These are phyloP conservation scores for Tenebrosternarchus preto DNA, from an alignment of 2,113 vertebrate species.

Conservation along the genomic window DNA sequence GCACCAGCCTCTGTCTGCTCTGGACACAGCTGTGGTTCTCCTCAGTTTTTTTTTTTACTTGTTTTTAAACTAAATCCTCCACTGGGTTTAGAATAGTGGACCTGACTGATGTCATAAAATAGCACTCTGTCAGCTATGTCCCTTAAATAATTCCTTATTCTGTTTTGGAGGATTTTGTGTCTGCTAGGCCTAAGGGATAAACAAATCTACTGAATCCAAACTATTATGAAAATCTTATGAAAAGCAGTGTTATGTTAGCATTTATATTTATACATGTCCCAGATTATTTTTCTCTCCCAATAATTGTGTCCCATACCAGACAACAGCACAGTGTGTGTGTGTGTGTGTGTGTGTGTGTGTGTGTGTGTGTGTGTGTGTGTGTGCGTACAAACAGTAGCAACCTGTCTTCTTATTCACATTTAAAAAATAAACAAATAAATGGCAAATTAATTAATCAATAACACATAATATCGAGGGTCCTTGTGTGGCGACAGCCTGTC, in stretches of 20 bases:
- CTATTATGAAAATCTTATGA: constrained; percentile 44
- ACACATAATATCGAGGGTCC: not conserved
- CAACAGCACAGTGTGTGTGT: not conserved
- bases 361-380: too few species aligned
- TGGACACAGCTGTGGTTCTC: not conserved
- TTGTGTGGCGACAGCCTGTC: not conserved
- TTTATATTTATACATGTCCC: constrained; percentile 19
- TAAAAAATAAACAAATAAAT: not conserved
- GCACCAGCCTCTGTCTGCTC: not conserved
- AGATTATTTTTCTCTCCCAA: constrained; percentile 32
- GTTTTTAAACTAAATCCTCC: not conserved
- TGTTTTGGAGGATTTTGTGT: constrained; percentile 33
- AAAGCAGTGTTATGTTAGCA: constrained; percentile 18
- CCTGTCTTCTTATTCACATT: not conserved
- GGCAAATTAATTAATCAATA: not conserved
- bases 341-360: too few species aligned
- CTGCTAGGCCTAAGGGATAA: constrained; percentile 31
- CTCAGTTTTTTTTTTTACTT: not conserved
- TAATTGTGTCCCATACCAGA: constrained; percentile 13
- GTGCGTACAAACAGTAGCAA: not conserved
- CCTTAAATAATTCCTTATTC: constrained; percentile 28
- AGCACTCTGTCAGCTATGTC: constrained; percentile 14
- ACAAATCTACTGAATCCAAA: constrained; percentile 43
- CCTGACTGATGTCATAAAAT: constrained; percentile 13
- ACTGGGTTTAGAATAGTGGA: not conserved